These are phyloP conservation scores for Chymomyza amoena DNA, from an alignment of 2,888 invertebrate genomes.

Conservation along the genomic window DNA sequence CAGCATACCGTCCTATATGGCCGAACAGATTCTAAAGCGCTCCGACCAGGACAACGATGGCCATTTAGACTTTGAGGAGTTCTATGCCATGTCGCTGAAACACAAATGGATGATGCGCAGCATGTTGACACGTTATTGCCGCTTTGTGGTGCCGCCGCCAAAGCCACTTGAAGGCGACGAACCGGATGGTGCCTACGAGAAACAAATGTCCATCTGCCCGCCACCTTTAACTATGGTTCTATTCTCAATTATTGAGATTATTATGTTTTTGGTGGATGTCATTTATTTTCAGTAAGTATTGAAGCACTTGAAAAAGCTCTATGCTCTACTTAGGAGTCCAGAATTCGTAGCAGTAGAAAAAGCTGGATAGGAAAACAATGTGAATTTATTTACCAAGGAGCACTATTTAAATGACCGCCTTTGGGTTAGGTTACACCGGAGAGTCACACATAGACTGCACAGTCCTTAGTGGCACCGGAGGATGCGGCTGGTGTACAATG, in stretches of 20 bases:
- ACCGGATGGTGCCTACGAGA: constrained; percentile 89
- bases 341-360: no score
- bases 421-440: no score
- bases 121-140: constrained; percentile 74
- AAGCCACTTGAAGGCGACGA: constrained; percentile 76
- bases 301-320: no score
- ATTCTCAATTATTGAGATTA: constrained; percentile 92
- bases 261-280: constrained; percentile 81
- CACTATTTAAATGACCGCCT: no score
- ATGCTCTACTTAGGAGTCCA: no score
- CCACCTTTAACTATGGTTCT: constrained; percentile 95
- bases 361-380: no score
- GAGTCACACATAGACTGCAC: no score
- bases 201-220: constrained; percentile 95
- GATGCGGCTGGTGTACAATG: no score
- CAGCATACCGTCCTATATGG: constrained; percentile 85
- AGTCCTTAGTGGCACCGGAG: no score
- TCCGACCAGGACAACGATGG: constrained; percentile 84
- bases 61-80: constrained; percentile 84
- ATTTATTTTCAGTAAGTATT: constrained; percentile 76
- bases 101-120: constrained; percentile 79
- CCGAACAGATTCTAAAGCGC: constrained; percentile 83
- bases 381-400: no score
- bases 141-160: constrained; percentile 75
- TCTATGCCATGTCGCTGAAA: constrained; percentile 82